Conservation (phyloP, 2,113 vertebrate genomes). For the Pomatostomus ruficeps region DNA sequence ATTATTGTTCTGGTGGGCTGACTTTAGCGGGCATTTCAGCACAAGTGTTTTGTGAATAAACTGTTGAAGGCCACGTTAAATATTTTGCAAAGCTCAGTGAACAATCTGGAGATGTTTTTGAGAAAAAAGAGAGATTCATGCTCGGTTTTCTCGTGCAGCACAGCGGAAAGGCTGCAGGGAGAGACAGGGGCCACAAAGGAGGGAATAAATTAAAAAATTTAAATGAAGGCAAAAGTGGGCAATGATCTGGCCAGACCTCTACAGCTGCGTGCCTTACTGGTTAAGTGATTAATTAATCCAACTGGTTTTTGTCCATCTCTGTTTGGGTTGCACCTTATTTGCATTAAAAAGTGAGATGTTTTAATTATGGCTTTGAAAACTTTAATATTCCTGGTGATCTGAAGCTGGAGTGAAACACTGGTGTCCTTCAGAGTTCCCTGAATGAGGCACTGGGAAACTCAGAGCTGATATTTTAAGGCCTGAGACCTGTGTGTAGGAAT, state of each 20-base stretch:
- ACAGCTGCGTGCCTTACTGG: background rate
- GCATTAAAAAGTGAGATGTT: background rate
- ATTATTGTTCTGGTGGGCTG: background rate
- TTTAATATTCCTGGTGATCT: background rate
- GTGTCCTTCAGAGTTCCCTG: background rate
- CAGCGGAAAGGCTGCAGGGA: background rate
- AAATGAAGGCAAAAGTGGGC: background rate
- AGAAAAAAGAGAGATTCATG: accelerated
- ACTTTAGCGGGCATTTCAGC: background rate
- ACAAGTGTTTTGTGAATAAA: background rate
- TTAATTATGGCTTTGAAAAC: background rate
- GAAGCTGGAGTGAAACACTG: background rate
- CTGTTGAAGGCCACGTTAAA: background rate
- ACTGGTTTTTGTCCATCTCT: background rate
- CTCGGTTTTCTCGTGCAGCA: background rate
- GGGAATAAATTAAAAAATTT: no score
- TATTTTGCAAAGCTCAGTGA: background rate
- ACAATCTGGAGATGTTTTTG: background rate
- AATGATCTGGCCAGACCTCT: background rate
- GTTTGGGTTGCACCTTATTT: background rate
- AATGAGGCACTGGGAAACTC: background rate
- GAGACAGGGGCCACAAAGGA: no score
- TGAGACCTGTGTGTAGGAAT: background rate
- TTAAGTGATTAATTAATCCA: background rate
- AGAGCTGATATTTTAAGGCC: background rate